These are phyloP conservation scores for Rousettus madagascariensis DNA, from an alignment of 2,797 vertebrate species.

Conservation along the genomic window DNA sequence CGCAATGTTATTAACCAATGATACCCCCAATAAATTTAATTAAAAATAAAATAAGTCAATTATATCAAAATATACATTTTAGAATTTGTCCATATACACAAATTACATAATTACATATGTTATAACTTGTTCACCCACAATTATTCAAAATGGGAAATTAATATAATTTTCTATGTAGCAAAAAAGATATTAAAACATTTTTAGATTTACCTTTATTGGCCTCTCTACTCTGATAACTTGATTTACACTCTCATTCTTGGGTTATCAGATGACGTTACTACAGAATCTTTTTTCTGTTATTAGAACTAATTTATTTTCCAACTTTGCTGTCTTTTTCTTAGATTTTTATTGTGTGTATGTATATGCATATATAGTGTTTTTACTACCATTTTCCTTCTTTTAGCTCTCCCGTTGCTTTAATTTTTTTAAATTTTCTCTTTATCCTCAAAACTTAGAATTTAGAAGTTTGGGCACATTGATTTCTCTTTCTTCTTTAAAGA, in stretches of 20 bases:
- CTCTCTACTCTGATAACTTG: not conserved
- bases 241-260: not conserved
- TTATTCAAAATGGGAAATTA: not conserved
- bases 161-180: not conserved
- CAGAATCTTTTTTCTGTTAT: not conserved
- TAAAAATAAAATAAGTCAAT: not conserved
- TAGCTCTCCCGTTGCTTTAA: not conserved
- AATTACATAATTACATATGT: not conserved
- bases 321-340: not conserved
- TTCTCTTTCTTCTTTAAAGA: not conserved
- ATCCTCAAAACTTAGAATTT: slow-evolving; percentile 26
- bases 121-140: not conserved
- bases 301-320: slow-evolving; percentile 8
- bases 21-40: too few relatives aligned
- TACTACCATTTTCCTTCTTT: not conserved
- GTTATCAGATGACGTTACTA: not conserved
- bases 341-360: not conserved
- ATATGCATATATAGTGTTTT: not conserved
- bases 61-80: not conserved
- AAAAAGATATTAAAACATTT: slow-evolving; percentile 17
- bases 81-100: not conserved
- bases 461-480: not conserved
- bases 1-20: too few relatives aligned
- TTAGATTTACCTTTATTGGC: not conserved
- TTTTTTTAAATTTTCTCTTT: not conserved